Conservation (phyloP, 2,113 vertebrate genomes). For the Oenanthe melanoleuca region DNA sequence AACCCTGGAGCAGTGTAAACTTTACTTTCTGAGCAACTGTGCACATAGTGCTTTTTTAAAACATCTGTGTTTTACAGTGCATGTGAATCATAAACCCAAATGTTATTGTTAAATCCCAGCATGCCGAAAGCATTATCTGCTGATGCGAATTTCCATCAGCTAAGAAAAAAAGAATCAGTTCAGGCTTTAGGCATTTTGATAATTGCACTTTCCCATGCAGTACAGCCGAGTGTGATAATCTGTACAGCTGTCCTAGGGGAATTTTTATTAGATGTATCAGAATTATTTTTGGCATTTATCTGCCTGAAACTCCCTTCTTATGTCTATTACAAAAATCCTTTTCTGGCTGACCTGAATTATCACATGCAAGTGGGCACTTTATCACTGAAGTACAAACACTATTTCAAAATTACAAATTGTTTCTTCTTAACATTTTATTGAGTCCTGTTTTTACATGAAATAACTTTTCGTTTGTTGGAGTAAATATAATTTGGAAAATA, state of each 20-base stretch:
- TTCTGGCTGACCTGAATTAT: slow-evolving; percentile 38
- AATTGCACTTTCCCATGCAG: slow-evolving; percentile 33
- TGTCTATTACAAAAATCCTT: slow-evolving; percentile 13
- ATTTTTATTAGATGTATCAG: slow-evolving; percentile 40
- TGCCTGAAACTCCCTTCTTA: slow-evolving; percentile 28
- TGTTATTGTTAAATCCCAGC: slow-evolving; percentile 12
- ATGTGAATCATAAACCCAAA: slow-evolving; percentile 20
- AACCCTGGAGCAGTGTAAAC: neutral
- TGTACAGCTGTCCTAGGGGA: neutral
- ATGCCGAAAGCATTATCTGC: neutral
- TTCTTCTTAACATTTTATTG: slow-evolving; percentile 13
- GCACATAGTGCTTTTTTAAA: neutral
- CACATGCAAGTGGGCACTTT: neutral
- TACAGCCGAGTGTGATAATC: neutral
- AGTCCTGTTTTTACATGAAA: slow-evolving; percentile 7
- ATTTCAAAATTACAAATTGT: neutral
- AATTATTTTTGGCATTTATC: slow-evolving; percentile 55
- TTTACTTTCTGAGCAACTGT: neutral
- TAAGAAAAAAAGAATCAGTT: neutral
- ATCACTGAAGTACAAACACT: neutral
- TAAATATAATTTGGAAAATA: slow-evolving; percentile 18
- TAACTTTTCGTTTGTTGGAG: neutral
- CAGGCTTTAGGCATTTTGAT: neutral
- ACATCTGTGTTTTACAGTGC: neutral
- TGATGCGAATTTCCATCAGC: slow-evolving; percentile 17